A percentile compares a stretch with the other conserved stretches of the same genome.
These are phyloP conservation scores for Neotoma lepida DNA, from an alignment of 2,113 vertebrate genomes.

Conservation along the genomic window DNA sequence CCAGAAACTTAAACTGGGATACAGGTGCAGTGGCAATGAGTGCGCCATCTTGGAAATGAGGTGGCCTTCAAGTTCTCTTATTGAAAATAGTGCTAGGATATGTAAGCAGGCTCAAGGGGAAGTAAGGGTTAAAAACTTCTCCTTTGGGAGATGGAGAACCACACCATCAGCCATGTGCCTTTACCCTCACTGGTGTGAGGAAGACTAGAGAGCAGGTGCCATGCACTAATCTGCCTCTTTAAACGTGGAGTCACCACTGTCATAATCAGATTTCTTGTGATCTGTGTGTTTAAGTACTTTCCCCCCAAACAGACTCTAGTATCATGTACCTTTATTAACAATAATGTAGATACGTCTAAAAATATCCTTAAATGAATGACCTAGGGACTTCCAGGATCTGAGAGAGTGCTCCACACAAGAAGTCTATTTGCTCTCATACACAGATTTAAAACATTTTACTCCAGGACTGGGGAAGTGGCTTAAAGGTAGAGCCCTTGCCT, in stretches of 20 bases:
- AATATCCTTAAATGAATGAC: neutral
- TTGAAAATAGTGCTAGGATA: neutral
- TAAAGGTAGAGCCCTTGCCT: neutral
- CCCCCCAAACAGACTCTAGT: neutral
- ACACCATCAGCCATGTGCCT: neutral
- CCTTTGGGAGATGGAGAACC: neutral
- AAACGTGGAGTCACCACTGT: neutral
- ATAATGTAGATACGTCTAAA: neutral
- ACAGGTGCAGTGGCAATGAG: neutral
- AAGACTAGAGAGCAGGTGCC: too few species aligned
- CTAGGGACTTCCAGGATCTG: neutral
- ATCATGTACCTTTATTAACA: neutral
- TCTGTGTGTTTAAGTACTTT: neutral
- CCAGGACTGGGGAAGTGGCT: neutral
- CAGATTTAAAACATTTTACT: neutral
- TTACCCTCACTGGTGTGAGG: neutral
- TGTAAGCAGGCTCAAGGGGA: neutral
- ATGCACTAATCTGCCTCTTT: too few species aligned
- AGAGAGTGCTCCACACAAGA: neutral
- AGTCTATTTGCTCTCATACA: neutral
- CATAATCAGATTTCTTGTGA: neutral
- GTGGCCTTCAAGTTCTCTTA: neutral
- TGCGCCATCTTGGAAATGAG: neutral
- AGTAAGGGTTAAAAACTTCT: neutral
- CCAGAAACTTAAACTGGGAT: neutral